Evolutionary conservation across 2,888 invertebrate species (phyloP), one percentile per base, ranked within the genome.

Genomic region (Hemithea aestivaria): DNA sequence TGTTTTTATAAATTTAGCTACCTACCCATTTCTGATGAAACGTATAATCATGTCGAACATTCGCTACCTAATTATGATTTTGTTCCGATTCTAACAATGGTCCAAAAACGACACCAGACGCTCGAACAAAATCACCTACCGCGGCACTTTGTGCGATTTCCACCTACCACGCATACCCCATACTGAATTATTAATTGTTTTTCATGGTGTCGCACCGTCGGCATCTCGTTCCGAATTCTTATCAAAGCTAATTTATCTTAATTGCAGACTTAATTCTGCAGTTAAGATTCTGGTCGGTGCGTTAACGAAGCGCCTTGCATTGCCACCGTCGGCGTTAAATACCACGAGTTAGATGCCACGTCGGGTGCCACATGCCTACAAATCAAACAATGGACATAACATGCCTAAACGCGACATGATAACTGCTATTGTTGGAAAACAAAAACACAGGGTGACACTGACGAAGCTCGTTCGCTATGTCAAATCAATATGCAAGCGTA

Each of bases 241-340:
- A 85, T 85, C 84, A 61, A 36, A 57, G 56, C 69, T 73, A 72
- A 83, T 83, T 84, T 73, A 87, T 85, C 85, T 85, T 84, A 84
- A 85, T 83, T 81, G 79, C 70, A 40, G 58, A 67, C 58, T 69
- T 80, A 82, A 84, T 77, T 64, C 60, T 60, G 64, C 65, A 65
- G 76, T 85, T 84, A 74, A 70, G 76, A 85, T 82, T 79, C 85
- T 67, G 68, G 65, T 59, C 59, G 66, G 58, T 49, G 57, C 60
- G 47, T 61, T 66, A 64, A 57, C 67, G 63, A 84, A 82, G 81
- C 78, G 79, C 72, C 80, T 79, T 54, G 66, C 60, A 65, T 73
- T 71, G 75, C 78, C 82, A 78, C 81, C 72, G 74, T 66, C 70
- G 74, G 85, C 73, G 84, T 72, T 73, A 84, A 83, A 82, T 83